Conservation (phyloP, 1,140 invertebrate genomes). For the Drusus annulatus region DNA sequence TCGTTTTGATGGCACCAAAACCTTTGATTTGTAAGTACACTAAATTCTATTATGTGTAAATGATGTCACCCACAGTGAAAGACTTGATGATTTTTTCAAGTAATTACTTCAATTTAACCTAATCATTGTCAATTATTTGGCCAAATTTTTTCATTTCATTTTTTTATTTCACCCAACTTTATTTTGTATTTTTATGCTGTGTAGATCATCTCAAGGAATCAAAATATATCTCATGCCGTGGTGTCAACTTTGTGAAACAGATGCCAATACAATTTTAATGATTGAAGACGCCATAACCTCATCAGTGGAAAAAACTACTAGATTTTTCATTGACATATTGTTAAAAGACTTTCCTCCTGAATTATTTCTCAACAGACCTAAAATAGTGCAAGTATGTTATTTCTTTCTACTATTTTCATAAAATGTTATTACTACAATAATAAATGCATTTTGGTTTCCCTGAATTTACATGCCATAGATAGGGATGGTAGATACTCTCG, state of each 20-base stretch:
- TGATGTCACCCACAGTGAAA: too few species aligned
- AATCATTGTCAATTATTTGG: too few species aligned
- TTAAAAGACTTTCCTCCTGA: slow-evolving; percentile 79
- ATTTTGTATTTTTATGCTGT: slow-evolving; percentile 42
- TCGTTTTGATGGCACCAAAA: neutral
- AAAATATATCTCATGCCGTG: slow-evolving; percentile 73
- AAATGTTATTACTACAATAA: too few species aligned
- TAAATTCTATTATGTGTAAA: slow-evolving; percentile 52
- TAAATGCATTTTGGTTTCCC: too few species aligned
- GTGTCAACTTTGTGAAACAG: slow-evolving; percentile 72
- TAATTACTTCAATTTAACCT: too few species aligned
- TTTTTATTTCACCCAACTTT: too few species aligned
- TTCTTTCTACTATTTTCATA: too few species aligned
- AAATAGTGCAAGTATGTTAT: slow-evolving; percentile 72
- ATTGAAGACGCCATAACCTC: slow-evolving; percentile 72
- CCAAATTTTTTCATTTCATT: too few species aligned
- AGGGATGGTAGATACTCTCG: too few species aligned
- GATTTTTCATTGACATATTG: slow-evolving; percentile 78
- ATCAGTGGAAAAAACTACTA: slow-evolving; percentile 71
- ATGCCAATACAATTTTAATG: slow-evolving; percentile 71
- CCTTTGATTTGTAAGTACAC: slow-evolving; percentile 45
- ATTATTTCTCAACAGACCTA: slow-evolving; percentile 78
- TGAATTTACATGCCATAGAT: too few species aligned
- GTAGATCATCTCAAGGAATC: slow-evolving; percentile 64
- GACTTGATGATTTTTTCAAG: too few species aligned